Evolutionary conservation across 1,140 invertebrate genomes (phyloP).

Genomic region (Solen grandis): DNA sequence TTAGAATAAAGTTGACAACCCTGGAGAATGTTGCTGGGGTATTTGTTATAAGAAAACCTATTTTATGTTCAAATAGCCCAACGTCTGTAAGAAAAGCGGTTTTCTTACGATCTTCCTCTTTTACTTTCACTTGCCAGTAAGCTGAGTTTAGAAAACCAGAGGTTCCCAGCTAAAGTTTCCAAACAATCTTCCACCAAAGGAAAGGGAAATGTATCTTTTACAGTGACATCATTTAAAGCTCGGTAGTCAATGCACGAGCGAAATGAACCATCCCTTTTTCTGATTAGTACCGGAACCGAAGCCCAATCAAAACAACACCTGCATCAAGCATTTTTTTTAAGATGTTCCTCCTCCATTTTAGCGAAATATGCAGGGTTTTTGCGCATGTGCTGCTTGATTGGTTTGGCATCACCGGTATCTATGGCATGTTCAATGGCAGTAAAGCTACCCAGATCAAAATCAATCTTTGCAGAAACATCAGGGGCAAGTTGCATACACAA

Average conservation of each 20-base stretch:
- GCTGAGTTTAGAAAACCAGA: slow-evolving; percentile 28
- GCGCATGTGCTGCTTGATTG: neutral
- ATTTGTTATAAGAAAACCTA: slow-evolving; percentile 37
- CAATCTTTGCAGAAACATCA: slow-evolving; percentile 20
- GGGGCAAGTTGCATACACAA: no score
- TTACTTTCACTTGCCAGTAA: slow-evolving; percentile 11
- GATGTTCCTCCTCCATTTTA: neutral
- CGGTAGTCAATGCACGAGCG: neutral
- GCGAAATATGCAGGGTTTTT: neutral
- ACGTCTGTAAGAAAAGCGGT: neutral
- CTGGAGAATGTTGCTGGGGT: slow-evolving; percentile 25
- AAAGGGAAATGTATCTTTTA: neutral
- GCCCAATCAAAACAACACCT: slow-evolving; percentile 18
- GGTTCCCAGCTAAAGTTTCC: neutral
- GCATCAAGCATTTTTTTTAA: slow-evolving; percentile 13
- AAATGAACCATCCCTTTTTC: slow-evolving; percentile 8
- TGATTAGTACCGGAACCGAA: neutral
- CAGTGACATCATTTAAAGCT: neutral
- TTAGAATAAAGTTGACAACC: slow-evolving; percentile 36
- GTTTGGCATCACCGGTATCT: slow-evolving; percentile 14
- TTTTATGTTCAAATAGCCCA: slow-evolving; percentile 17
- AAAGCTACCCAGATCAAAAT: slow-evolving; percentile 35
- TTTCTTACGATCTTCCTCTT: slow-evolving; percentile 7
- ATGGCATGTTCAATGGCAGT: slow-evolving; percentile 8
- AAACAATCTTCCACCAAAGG: slow-evolving; percentile 3